These are phyloP conservation scores for Siniperca chuatsi DNA, from an alignment of 2,113 vertebrate species.

Conservation along the genomic window DNA sequence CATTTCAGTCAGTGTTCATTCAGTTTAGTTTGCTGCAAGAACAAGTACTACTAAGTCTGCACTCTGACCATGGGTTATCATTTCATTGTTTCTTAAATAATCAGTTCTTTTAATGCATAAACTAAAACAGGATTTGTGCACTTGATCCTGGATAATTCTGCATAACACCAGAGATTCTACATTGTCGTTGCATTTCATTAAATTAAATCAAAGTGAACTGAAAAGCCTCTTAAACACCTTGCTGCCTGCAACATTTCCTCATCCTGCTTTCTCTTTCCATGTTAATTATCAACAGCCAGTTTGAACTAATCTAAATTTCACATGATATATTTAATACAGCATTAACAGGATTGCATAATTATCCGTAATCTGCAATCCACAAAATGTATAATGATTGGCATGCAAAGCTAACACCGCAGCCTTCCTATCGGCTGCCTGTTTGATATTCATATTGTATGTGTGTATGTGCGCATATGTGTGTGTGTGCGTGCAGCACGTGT, in stretches of 20 bases:
- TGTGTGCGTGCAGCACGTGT: background rate
- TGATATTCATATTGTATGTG: slow-evolving; percentile 2
- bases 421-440: background rate
- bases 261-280: slow-evolving; percentile 28
- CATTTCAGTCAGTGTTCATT: background rate
- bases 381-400: slow-evolving; percentile 5
- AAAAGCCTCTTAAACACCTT: slow-evolving; percentile 72
- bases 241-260: slow-evolving; percentile 9
- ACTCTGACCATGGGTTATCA: slow-evolving; percentile 4
- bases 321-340: slow-evolving; percentile 38
- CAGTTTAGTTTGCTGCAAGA: background rate
- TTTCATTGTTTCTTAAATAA: slow-evolving; percentile 23
- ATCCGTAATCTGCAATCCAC: slow-evolving; percentile 34
- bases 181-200: slow-evolving; percentile 51
- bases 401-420: background rate
- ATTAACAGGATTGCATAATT: slow-evolving; percentile 51
- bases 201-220: slow-evolving; percentile 54
- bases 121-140: slow-evolving; percentile 15
- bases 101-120: slow-evolving; percentile 21
- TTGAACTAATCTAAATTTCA: slow-evolving; percentile 51
- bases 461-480: background rate
- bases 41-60: background rate
- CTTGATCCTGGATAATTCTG: slow-evolving; percentile 49
- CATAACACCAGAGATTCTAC: slow-evolving; percentile 20
- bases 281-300: slow-evolving; percentile 35